These are phyloP conservation scores for Holacanthella duospinosa DNA, from an alignment of 2,888 invertebrate species.

Conservation along the genomic window DNA sequence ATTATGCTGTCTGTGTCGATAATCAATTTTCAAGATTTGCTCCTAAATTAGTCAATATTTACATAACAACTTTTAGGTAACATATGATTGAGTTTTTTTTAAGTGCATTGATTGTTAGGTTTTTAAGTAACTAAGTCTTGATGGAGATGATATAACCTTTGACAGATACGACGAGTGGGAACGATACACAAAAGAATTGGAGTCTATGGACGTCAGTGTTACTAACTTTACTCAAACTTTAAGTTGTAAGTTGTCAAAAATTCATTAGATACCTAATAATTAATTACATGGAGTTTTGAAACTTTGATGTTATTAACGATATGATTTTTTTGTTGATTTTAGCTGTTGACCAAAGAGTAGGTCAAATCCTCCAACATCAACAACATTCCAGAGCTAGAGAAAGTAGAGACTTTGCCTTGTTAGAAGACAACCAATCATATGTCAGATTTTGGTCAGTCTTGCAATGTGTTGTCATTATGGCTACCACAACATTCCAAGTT, in stretches of 20 bases:
- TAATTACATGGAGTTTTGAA: neutral
- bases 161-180: constrained; percentile 85
- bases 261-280: neutral
- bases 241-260: constrained; percentile 17
- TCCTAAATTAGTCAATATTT: constrained; percentile 76
- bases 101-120: neutral
- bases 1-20: constrained; percentile 82
- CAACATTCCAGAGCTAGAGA: constrained; percentile 69
- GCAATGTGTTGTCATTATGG: constrained; percentile 70
- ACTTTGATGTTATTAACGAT: neutral
- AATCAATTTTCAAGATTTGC: constrained; percentile 88
- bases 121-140: neutral
- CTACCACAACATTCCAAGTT: constrained; percentile 68
- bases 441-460: constrained; percentile 80
- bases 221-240: constrained; percentile 62
- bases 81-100: neutral
- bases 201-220: constrained; percentile 74
- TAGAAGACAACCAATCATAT: constrained; percentile 70
- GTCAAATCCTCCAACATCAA: constrained; percentile 72
- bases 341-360: constrained; percentile 70
- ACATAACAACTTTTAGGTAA: constrained; percentile 71
- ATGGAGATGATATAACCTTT: neutral
- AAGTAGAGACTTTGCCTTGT: constrained; percentile 67
- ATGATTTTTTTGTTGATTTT: neutral
- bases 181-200: constrained; percentile 76